phyloP scores from a whole-genome alignment of 2,797 vertebrate species.

The Myotis planiceps region DNA sequence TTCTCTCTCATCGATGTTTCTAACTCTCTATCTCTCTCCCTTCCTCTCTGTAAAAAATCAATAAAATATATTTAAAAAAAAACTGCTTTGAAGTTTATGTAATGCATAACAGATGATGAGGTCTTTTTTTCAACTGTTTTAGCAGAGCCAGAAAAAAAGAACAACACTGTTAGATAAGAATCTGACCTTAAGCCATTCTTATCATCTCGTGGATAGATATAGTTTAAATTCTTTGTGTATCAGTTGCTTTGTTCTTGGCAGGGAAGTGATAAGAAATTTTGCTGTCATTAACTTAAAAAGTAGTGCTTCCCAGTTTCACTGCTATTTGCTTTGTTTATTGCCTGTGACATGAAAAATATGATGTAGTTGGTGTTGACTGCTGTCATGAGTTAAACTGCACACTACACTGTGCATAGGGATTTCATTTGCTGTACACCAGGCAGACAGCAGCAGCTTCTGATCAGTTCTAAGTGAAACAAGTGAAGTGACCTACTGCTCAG shows the following conservation, averaged over 20 bases:
- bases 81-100: neutral
- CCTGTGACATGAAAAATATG: slow-evolving; percentile 50
- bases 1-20: no score
- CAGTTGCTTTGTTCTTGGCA: neutral
- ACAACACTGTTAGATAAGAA: neutral
- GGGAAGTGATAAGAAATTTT: neutral
- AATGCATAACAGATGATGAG: neutral
- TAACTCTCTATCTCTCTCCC: no score
- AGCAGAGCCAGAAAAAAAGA: neutral
- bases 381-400: slow-evolving; percentile 9
- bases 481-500: neutral
- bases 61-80: no score
- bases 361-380: slow-evolving; percentile 40
- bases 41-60: no score
- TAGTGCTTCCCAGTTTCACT: neutral
- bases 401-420: neutral
- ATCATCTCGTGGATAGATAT: neutral
- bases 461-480: neutral
- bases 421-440: neutral
- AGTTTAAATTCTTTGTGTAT: neutral
- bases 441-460: neutral
- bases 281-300: neutral
- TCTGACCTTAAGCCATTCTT: neutral
- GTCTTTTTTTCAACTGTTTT: neutral
- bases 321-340: slow-evolving; percentile 35